Evolutionary conservation across 2,888 invertebrate species (phyloP), one percentile per base, ranked within the genome.

Genomic region (Lepidocyrtoides sp.): DNA sequence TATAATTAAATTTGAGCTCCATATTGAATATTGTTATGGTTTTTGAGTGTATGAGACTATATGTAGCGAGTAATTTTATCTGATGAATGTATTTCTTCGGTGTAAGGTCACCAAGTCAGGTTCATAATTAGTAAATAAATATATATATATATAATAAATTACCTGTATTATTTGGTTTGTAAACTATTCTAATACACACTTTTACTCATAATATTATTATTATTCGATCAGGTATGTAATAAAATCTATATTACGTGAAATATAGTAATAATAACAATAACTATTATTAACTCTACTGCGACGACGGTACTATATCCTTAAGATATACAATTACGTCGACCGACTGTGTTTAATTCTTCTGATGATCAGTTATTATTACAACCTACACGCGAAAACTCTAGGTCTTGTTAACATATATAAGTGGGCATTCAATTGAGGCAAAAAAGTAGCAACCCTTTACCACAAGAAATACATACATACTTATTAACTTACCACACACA

Each of bases 101-200:
- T 87, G 87, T 72, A 54, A 72, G 89, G 85, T 86, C 91, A 91
- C 91, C 91, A 86, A 91, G 91, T 91, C 91, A 86, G 91, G 90
- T 91, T 91, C 85, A 86, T 91, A 79, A 79, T 91, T 77, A 82
- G 87, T 66, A 60, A 75, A 57, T 63, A 51, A n/a, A n/a, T n/a
- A 51, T 60, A 60, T 14, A n/a, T 69, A 85, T 41, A 77, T 77
- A 75, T 20, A 51, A 32, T 84, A 83, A 66, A 66, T 48, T 75
- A 54, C 57, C 32, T 79, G 79, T 79, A 79, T 79, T 79, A 79
- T 79, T 79, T 79, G 79, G 54, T 77, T 54, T 51, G 54, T 57
- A 63, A 44, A 83, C 81, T 84, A 77, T 51, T 51, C 48, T 51
- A 48, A 77, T 29, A 84, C 72, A 72, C 72, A 85, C 54, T 51